Conservation (phyloP, 2,113 vertebrate species). For the Telmatochromis bifrenatus region DNA sequence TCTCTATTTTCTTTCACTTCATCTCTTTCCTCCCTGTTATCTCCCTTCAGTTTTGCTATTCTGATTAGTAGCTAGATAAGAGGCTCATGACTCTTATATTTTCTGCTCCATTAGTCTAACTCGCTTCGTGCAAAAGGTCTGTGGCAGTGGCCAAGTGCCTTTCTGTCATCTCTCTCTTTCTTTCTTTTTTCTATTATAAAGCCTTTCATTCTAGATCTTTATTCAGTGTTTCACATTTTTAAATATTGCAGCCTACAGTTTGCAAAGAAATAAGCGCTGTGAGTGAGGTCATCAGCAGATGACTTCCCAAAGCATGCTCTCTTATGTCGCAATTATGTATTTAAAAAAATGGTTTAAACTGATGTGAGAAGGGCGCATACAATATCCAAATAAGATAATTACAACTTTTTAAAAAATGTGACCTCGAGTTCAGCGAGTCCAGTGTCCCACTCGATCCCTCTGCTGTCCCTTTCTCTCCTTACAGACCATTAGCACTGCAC, state of each 20-base stretch:
- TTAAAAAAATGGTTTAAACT: background rate
- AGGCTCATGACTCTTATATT: slow-evolving; percentile 56
- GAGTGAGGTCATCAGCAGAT: background rate
- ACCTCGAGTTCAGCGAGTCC: background rate
- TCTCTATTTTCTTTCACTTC: background rate
- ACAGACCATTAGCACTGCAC: slow-evolving; percentile 6
- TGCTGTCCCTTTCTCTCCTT: background rate
- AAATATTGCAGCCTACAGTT: background rate
- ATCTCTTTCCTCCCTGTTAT: background rate
- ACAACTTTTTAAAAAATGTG: background rate
- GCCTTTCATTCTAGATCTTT: background rate
- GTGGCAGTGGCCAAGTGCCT: slow-evolving; percentile 7
- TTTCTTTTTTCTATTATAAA: background rate
- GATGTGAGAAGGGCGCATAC: background rate
- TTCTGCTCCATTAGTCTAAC: slow-evolving; percentile 61
- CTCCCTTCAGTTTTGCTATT: slow-evolving; percentile 22
- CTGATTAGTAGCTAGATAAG: slow-evolving; percentile 39
- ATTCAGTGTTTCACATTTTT: background rate
- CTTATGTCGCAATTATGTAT: background rate
- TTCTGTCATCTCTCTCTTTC: background rate
- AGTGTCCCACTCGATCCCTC: background rate
- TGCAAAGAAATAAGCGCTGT: background rate
- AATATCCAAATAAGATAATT: background rate
- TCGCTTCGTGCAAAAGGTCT: slow-evolving; percentile 4
- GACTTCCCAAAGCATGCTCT: background rate